Evolutionary conservation across 2,888 invertebrate species (phyloP), one percentile per base, ranked within the genome.

Genomic region (Druceiella hillmani): DNA sequence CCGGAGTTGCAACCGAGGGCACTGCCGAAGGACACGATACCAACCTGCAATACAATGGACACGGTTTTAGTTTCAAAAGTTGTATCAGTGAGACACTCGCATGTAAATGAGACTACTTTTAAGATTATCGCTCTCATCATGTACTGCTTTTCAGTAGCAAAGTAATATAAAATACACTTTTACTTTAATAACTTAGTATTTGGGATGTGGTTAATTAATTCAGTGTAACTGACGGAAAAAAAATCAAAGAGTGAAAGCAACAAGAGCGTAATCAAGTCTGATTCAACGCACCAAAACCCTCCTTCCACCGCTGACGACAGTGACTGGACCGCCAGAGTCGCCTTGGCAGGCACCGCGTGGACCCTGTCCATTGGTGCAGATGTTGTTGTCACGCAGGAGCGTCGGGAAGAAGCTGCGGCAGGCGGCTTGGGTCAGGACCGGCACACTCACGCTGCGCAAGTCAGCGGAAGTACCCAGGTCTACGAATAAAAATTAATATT

Each of bases 291-390:
- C 22, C n/a, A 13, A 32, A 32, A 17, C 17, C 29, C 36, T 16
- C 38, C 42, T 35, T 39, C 7, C 32, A 42, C 2, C 13, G 29
- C 28, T 26, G 4, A 17, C 25, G 9, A 43, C 38, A n/a, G 38
- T 45, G 10, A 52, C 42, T 2, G 52, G 52, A 4, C 52, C 52
- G 25, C 52, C 64, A 12, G 65, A 66, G 43, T 65, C 65, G 2
- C 65, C 64, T 1, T 46, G 33, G 48, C 65, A 15, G 9, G 12
- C 20, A 9, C 20, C 33, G 25, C 30, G 44, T 3, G 58, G 58
- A 4, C 55, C 55, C 0, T 34, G 52, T 0, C 61, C 60, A 42
- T 60, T 61, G 38, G 61, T 60, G 51, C 62, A 65, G 25, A 64
- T 49, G 51, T 62, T 57, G 17, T 51, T 49, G 3, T 44, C 6